phyloP scores from a whole-genome alignment of 2,888 invertebrate genomes.

The Pelosia muscerda region DNA sequence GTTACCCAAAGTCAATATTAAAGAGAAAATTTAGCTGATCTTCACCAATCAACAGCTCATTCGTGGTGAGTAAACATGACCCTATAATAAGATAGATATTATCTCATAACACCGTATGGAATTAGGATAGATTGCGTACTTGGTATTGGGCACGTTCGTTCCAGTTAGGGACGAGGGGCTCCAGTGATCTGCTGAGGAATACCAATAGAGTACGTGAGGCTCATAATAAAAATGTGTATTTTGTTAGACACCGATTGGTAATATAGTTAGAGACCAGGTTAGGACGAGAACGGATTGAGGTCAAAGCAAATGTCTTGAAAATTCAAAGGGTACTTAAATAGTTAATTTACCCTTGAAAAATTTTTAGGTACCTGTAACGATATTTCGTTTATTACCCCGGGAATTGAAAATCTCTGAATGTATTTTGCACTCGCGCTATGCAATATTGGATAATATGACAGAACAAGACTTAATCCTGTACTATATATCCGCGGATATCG shows the following conservation, averaged over 20 bases:
- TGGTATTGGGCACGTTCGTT: slow-evolving; percentile 4
- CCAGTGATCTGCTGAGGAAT: not conserved
- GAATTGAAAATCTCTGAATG: too few species aligned
- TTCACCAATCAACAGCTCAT: not conserved
- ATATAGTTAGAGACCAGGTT: slow-evolving; percentile 6
- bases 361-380: not conserved
- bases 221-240: not conserved
- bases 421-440: too few species aligned
- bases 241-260: slow-evolving; percentile 10
- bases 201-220: not conserved
- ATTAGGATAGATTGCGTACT: not conserved
- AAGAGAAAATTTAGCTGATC: not conserved
- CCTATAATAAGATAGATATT: not conserved
- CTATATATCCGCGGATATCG: too few species aligned
- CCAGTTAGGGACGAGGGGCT: not conserved
- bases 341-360: not conserved
- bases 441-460: too few species aligned
- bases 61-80: not conserved
- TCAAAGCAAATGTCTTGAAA: not conserved
- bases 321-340: not conserved
- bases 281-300: too few species aligned
- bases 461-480: too few species aligned
- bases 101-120: not conserved
- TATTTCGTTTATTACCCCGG: not conserved
- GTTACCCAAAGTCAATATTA: not conserved